Percentiles rank a stretch among this genome's conserved stretches.
Evolutionary conservation across 2,113 vertebrate species (phyloP).

Genomic region (Aplodontia rufa): DNA sequence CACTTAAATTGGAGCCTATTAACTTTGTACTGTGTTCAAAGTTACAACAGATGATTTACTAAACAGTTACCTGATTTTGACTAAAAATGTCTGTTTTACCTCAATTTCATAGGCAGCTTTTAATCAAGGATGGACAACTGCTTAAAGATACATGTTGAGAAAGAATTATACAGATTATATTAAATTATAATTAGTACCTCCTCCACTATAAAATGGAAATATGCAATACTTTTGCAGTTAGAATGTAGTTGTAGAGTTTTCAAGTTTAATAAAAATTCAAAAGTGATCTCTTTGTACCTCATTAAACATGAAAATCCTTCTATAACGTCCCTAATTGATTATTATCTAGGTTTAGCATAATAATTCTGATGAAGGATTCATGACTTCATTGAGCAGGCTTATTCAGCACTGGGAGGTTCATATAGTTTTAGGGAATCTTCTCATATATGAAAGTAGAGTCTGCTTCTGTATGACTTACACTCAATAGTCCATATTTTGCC

Average conservation of each 20-base stretch:
- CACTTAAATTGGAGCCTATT: background rate
- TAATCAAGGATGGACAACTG: background rate
- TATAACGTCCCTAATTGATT: background rate
- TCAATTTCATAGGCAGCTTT: background rate
- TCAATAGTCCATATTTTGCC: background rate
- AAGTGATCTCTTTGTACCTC: background rate
- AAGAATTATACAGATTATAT: background rate
- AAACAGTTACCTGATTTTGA: background rate
- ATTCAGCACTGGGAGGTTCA: background rate
- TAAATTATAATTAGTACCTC: slow-evolving; percentile 25
- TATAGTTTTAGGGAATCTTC: background rate
- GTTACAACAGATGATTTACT: background rate
- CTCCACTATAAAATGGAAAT: background rate
- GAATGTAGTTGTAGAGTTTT: background rate
- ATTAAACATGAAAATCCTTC: background rate
- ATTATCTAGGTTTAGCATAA: background rate
- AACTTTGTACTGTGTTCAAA: background rate
- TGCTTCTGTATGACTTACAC: background rate
- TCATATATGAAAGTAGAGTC: background rate
- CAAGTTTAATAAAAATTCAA: background rate
- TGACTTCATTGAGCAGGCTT: background rate
- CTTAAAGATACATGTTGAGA: background rate
- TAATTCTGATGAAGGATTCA: background rate
- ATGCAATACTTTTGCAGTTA: background rate
- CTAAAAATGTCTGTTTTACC: background rate